A percentile compares a stretch with the other conserved stretches of the same genome.
Conservation (phyloP, 2,797 vertebrate species). For the Ataeniobius toweri region DNA sequence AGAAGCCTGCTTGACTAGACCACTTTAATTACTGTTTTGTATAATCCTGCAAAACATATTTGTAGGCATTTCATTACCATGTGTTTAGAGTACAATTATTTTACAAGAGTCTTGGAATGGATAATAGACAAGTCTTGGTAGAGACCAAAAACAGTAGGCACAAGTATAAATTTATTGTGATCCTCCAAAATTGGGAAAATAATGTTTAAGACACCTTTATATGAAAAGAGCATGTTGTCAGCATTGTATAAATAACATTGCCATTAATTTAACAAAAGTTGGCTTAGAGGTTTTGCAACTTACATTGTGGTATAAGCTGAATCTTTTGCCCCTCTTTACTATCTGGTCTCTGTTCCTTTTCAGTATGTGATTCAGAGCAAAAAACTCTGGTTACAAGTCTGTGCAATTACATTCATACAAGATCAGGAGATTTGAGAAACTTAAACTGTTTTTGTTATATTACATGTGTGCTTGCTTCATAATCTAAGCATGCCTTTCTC, state of each 20-base stretch:
- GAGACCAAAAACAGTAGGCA: neutral
- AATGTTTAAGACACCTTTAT: neutral
- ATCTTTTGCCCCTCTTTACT: too few relatives aligned
- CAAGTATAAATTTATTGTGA: neutral
- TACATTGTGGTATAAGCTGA: too few relatives aligned
- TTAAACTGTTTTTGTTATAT: too few relatives aligned
- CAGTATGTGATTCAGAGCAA: too few relatives aligned
- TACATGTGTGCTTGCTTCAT: too few relatives aligned
- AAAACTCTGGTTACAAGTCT: too few relatives aligned
- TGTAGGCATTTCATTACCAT: neutral
- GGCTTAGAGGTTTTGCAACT: neutral
- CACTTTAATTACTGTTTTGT: neutral
- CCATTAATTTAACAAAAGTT: neutral
- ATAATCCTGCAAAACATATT: neutral
- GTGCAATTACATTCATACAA: too few relatives aligned
- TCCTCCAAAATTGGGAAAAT: neutral
- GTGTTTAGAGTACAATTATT: neutral
- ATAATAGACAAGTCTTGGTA: neutral
- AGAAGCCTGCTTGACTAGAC: neutral
- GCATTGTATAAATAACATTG: neutral
- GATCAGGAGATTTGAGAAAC: too few relatives aligned
- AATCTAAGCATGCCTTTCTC: too few relatives aligned
- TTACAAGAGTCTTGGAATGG: neutral
- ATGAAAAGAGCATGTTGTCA: neutral
- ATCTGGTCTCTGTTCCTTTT: too few relatives aligned